Conservation (phyloP, 1,140 invertebrate genomes). For the Drosophila auraria region DNA sequence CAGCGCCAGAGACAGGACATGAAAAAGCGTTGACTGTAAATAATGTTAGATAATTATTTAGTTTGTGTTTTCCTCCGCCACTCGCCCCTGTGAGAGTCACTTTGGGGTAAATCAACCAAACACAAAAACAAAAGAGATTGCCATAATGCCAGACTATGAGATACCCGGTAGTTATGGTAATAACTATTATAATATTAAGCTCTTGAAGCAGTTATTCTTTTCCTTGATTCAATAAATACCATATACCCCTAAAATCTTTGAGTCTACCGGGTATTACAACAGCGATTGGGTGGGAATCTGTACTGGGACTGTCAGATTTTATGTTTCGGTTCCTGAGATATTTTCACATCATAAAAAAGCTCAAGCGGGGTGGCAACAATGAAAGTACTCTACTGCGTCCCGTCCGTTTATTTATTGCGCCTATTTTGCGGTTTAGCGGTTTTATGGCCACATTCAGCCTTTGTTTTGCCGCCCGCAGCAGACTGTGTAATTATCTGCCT, state of each 20-base stretch:
- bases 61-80: slow-evolving; percentile 44
- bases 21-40: slow-evolving; percentile 78
- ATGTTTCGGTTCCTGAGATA: slow-evolving; percentile 23
- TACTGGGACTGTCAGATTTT: slow-evolving; percentile 35
- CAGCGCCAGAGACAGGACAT: slow-evolving; percentile 15
- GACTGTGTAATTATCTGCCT: slow-evolving; percentile 69
- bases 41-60: slow-evolving; percentile 82
- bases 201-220: too few relatives aligned
- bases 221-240: too few relatives aligned
- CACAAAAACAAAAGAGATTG: slow-evolving; percentile 12
- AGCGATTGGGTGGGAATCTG: neutral
- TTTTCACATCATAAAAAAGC: slow-evolving; percentile 49
- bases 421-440: slow-evolving; percentile 81
- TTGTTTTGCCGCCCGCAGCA: slow-evolving; percentile 44
- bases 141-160: neutral
- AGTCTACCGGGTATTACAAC: neutral
- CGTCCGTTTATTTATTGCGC: slow-evolving; percentile 74
- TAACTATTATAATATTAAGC: too few relatives aligned
- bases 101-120: slow-evolving; percentile 65
- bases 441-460: slow-evolving; percentile 72
- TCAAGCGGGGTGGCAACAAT: slow-evolving; percentile 17
- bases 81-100: slow-evolving; percentile 27
- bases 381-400: slow-evolving; percentile 28
- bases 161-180: neutral
- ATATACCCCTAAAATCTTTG: neutral